A percentile compares a stretch with the other conserved stretches of the same genome.
Conservation (phyloP, 2,888 invertebrate species). For the Julus scanicus region DNA sequence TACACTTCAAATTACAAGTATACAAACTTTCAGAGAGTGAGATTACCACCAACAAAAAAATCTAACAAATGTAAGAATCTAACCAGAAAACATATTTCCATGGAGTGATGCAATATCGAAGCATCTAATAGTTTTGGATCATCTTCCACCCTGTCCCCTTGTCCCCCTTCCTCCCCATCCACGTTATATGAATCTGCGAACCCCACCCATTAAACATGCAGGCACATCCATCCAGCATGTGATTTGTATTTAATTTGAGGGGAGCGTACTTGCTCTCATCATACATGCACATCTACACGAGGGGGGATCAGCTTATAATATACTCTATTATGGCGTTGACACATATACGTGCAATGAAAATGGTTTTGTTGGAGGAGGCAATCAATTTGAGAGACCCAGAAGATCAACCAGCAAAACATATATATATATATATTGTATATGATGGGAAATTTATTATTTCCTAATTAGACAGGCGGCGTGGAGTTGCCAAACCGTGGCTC, state of each 20-base stretch:
- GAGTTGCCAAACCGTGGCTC: slow-evolving; percentile 45
- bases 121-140: background rate
- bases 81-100: too few species aligned
- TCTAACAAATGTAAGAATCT: too few species aligned
- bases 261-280: slow-evolving; percentile 37
- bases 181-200: slow-evolving; percentile 40
- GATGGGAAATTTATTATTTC: slow-evolving; percentile 47
- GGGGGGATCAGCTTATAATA: slow-evolving; percentile 43
- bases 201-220: slow-evolving; percentile 43
- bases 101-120: background rate
- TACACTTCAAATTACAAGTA: too few species aligned
- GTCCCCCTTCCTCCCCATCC: background rate
- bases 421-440: slow-evolving; percentile 32
- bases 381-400: slow-evolving; percentile 47
- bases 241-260: slow-evolving; percentile 47
- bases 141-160: background rate
- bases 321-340: slow-evolving; percentile 47
- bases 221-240: slow-evolving; percentile 43
- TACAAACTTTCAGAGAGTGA: too few species aligned
- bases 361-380: slow-evolving; percentile 45
- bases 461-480: slow-evolving; percentile 44
- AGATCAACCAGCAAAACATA: slow-evolving; percentile 46
- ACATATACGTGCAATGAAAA: slow-evolving; percentile 47
- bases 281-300: slow-evolving; percentile 39
- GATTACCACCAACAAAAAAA: too few species aligned